Evolutionary conservation across 2,797 vertebrate genomes (phyloP).

Genomic region (Podarcis lilfordi): DNA sequence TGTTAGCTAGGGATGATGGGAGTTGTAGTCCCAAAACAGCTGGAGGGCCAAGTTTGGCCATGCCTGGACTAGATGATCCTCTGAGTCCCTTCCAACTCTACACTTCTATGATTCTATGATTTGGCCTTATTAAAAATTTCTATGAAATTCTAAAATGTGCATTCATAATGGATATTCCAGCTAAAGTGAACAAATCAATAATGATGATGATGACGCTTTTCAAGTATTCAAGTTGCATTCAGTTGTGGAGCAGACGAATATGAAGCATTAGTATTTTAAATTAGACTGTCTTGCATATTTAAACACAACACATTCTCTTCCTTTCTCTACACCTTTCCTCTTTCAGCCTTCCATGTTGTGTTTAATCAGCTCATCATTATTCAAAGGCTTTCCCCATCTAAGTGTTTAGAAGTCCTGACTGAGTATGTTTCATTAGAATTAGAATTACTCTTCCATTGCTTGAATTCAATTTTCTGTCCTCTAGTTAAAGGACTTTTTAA

Average conservation of each 20-base stretch:
- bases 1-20: too few relatives aligned
- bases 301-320: background rate
- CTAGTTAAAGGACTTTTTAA: constrained; percentile 27
- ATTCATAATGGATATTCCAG: background rate
- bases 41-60: too few relatives aligned
- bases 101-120: too few relatives aligned
- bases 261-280: constrained; percentile 8
- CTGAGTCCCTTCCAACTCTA: too few relatives aligned
- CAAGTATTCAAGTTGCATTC: background rate
- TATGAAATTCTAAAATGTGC: background rate
- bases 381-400: background rate
- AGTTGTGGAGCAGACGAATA: background rate
- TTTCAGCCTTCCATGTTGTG: background rate
- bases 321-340: background rate
- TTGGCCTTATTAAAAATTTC: background rate
- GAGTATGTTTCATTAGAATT: constrained; percentile 31
- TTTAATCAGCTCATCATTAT: constrained; percentile 25
- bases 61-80: too few relatives aligned
- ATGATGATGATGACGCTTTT: background rate
- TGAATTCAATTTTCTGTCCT: constrained; percentile 41
- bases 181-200: background rate
- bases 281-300: background rate
- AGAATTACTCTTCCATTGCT: constrained; percentile 42
- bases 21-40: too few relatives aligned
- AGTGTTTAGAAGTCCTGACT: constrained; percentile 22